These are phyloP conservation scores for Hydrophis major DNA, from an alignment of 2,797 vertebrate genomes.

Conservation along the genomic window DNA sequence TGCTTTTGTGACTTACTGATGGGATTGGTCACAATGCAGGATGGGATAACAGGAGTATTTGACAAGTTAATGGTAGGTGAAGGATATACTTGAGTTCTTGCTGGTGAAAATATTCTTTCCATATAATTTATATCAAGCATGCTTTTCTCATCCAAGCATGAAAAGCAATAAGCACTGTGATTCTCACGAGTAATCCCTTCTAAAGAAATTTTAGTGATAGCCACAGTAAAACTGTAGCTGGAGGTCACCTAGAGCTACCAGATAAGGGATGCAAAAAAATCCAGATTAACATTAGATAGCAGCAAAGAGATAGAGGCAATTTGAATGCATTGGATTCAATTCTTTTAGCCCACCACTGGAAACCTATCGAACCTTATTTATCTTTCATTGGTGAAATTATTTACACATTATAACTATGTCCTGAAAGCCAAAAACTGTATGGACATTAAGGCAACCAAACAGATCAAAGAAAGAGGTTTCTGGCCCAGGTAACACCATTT, in stretches of 20 bases:
- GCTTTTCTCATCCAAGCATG: slow-evolving; percentile 29
- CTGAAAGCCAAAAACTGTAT: neutral
- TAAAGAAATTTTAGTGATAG: neutral
- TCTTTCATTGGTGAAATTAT: neutral
- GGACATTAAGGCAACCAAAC: neutral
- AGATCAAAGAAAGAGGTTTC: neutral
- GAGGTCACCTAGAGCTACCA: neutral
- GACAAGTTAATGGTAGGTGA: slow-evolving; percentile 39
- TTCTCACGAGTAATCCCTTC: neutral
- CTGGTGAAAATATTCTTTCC: slow-evolving; percentile 46
- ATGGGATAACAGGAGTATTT: slow-evolving; percentile 53
- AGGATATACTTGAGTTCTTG: slow-evolving; percentile 26
- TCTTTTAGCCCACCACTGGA: neutral
- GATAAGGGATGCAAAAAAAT: neutral
- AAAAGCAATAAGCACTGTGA: neutral
- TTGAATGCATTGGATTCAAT: neutral
- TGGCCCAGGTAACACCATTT: neutral
- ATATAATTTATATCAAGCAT: slow-evolving; percentile 9
- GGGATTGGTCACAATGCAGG: slow-evolving; percentile 13
- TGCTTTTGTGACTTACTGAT: slow-evolving; percentile 84
- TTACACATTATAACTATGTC: neutral
- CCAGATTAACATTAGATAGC: neutral
- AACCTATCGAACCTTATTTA: neutral
- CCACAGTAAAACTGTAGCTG: neutral
- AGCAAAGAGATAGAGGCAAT: neutral